These are phyloP conservation scores for Celastrina argiolus DNA, from an alignment of 2,888 invertebrate genomes.

Conservation along the genomic window DNA sequence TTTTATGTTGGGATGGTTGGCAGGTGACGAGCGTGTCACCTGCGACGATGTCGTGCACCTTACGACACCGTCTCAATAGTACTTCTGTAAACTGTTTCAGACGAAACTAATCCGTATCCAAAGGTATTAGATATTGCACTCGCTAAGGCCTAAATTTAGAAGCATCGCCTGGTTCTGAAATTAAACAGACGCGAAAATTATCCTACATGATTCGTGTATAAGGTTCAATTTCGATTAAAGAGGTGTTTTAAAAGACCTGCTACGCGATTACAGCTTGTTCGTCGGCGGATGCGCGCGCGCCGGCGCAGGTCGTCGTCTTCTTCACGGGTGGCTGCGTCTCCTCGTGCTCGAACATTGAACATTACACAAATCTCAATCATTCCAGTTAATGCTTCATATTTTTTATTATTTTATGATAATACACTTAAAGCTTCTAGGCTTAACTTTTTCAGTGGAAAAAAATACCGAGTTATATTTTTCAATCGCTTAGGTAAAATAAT, in stretches of 20 bases:
- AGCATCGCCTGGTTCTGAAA: background rate
- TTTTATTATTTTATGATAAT: too few species aligned
- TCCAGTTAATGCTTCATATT: background rate
- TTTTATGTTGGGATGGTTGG: conserved; percentile 19
- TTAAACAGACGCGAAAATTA: background rate
- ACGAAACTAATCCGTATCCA: background rate
- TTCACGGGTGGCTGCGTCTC: conserved; percentile 34
- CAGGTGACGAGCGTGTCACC: conserved; percentile 37
- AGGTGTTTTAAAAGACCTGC: background rate
- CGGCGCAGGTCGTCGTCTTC: conserved; percentile 57
- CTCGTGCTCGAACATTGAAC: background rate
- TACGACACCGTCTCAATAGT: background rate
- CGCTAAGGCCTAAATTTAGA: background rate
- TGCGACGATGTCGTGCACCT: conserved; percentile 60
- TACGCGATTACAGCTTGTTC: conserved; percentile 36
- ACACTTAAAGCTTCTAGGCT: too few species aligned
- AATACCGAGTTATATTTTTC: too few species aligned
- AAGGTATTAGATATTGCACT: background rate
- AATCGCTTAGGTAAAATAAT: too few species aligned
- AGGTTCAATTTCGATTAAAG: background rate
- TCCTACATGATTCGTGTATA: background rate
- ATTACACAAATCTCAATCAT: conserved; percentile 13
- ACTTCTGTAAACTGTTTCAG: conserved; percentile 31
- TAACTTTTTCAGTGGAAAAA: too few species aligned
- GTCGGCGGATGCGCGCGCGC: conserved; percentile 59